Base-by-base conservation (phyloP, 1,140 invertebrate genomes). In the Lysiphlebus fabarum region DNA sequence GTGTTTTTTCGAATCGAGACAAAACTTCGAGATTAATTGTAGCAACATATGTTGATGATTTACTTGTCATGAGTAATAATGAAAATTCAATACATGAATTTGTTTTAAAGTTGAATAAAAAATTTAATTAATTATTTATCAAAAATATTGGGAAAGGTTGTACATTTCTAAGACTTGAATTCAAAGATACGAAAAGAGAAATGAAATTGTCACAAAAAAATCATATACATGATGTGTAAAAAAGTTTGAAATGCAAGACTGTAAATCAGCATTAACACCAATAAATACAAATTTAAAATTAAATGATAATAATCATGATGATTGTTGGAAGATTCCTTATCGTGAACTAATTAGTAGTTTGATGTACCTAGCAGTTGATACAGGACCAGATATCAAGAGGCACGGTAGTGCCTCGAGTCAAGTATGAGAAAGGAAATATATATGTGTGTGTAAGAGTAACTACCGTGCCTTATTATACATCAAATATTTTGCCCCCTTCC, bases 21-120 rank as follows among this genome's bases (percentile, higher is more conserved):
- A n/a, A n/a, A n/a, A n/a, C n/a, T n/a, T n/a, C n/a, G n/a, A 17
- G 17, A 17, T 17, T 17, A 17, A 17, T 17, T 17, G 3, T 1
- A 17, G 17, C 17, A 17, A 17, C 17, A 17, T 17, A 17, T 17
- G 17, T 17, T 17, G 17, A 17, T 17, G 17, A 17, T 17, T 17
- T 3, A 17, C 17, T 17, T 17, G 17, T 17, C 17, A 17, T 3
- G 17, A 3, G 17, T 17, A 17, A 17, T 17, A 17, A 64, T 71
- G 63, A 54, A 70, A 7, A 65, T 64, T 59, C 51, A 63, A 62
- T 5, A 71, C 70, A 34, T 47, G 26, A 17, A 17, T 17, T 17
- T 47, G 56, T 34, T 7, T 45, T 9, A 67, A 34, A 56, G 54
- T 12, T 90, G 90, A 58, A 77, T 96, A 64, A 89, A 17, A n/a